These are phyloP conservation scores for Nesoenas mayeri DNA, from an alignment of 2,113 vertebrate species.

Conservation along the genomic window DNA sequence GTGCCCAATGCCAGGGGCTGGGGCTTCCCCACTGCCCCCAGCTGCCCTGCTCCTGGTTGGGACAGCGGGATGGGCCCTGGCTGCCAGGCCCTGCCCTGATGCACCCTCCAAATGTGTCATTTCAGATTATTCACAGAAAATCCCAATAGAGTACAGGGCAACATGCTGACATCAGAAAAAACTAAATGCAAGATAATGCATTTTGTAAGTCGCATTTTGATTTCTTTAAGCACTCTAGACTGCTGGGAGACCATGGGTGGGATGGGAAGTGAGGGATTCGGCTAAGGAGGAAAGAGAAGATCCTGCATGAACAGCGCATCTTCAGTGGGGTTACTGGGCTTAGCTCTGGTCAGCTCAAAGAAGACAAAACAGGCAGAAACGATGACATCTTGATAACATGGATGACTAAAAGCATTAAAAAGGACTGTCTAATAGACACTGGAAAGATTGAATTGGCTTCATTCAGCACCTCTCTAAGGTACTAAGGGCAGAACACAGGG, in stretches of 20 bases:
- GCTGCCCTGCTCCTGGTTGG: not conserved
- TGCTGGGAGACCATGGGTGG: accelerated
- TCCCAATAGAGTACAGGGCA: accelerated
- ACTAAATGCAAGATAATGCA: not conserved
- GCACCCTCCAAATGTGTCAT: not conserved
- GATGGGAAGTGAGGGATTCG: not conserved
- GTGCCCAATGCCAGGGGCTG: too few species aligned
- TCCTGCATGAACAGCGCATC: not conserved
- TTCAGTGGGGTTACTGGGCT: not conserved
- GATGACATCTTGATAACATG: not conserved
- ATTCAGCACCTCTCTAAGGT: not conserved
- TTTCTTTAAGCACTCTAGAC: not conserved
- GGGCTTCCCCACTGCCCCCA: not conserved
- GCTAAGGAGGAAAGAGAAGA: not conserved
- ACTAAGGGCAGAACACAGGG: not conserved
- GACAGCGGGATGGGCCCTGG: accelerated
- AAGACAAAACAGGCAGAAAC: not conserved
- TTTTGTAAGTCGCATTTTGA: not conserved
- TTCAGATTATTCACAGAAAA: not conserved
- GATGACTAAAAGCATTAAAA: not conserved
- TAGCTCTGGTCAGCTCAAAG: not conserved
- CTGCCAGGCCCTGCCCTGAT: not conserved
- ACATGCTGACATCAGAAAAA: not conserved
- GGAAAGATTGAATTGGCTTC: not conserved
- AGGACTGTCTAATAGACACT: not conserved